Evolutionary conservation across 2,888 invertebrate species (phyloP).

Genomic region (Galerucella pusilla): DNA sequence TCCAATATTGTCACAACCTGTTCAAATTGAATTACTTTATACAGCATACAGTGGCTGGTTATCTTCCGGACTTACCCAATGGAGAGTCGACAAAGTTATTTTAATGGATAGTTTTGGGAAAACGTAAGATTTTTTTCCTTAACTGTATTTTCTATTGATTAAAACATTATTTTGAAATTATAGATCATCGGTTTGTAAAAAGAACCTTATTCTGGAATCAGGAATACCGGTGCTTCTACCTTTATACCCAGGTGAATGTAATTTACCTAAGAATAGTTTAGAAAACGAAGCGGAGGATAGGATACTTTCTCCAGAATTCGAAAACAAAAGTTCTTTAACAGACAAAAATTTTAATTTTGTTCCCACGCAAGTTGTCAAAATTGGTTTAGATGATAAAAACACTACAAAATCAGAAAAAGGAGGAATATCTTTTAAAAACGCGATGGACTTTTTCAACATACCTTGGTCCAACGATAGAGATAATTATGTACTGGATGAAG

Average conservation of each 20-base stretch:
- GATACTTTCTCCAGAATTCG: conserved; percentile 41
- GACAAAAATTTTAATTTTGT: conserved; percentile 54
- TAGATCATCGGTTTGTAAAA: conserved; percentile 84
- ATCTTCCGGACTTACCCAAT: conserved; percentile 81
- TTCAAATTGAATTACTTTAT: conserved; percentile 81
- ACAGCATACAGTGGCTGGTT: conserved; percentile 93
- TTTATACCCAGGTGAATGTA: conserved; percentile 82
- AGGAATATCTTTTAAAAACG: conserved; percentile 57
- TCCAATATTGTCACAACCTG: conserved; percentile 82
- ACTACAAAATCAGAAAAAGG: conserved; percentile 48
- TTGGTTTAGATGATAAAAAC: conserved; percentile 59
- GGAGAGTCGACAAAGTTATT: conserved; percentile 85
- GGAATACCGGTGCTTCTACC: conserved; percentile 79
- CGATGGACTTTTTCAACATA: conserved; percentile 65
- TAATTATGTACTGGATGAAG: conserved; percentile 65
- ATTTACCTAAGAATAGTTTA: conserved; percentile 68
- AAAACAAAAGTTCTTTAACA: conserved; percentile 31
- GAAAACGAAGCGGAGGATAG: conserved; percentile 47
- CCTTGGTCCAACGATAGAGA: conserved; percentile 66
- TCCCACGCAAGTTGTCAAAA: conserved; percentile 62
- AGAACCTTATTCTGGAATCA: conserved; percentile 78
- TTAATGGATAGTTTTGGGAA: conserved; percentile 88
- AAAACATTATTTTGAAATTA: conserved; percentile 42
- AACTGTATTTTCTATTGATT: background rate
- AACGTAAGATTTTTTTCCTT: conserved; percentile 65